Evolutionary conservation across 2,888 invertebrate genomes (phyloP), one percentile per base, ranked within the genome.

Genomic region (Lasioglossum marginatum): DNA sequence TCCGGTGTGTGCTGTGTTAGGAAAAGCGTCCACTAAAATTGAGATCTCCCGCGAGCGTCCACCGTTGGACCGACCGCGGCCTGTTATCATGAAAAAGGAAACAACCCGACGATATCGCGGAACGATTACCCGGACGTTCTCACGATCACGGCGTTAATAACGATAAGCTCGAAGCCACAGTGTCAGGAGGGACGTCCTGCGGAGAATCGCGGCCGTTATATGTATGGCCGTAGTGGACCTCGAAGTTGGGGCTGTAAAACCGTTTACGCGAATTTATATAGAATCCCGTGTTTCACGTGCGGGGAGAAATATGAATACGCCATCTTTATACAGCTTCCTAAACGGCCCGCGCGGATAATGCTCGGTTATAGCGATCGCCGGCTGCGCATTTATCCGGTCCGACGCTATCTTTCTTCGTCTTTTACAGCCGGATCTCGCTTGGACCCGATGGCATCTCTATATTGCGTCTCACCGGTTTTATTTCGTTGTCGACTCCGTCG

Each of bases 211-310:
- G 31, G 19, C 16, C 19, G 63, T 31, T 63, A 63, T 90, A 90
- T 75, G 89, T 90, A 90, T 75, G 90, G 79, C 88, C 88, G 85
- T 86, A 86, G 48, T 83, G 86, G 82, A 85, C 89, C 89, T 91
- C 92, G 89, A 92, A 90, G 89, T 91, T 86, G 60, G 57, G 81
- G 86, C 81, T 87, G 90, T 92, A 92, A 93, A 92, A 91, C 81
- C 89, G 91, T 93, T 93, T 91, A 92, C 90, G 92, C 88, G 92
- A 92, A 92, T 92, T 91, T 93, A 92, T 92, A 92, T 91, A 89
- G 87, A 87, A 88, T 91, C 90, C 88, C 87, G 87, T 90, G 70
- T 70, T 70, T 14, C 70, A n/a, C 40, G 70, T 5, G 40, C 70
- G 14, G 63, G 85, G 83, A 91, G 91, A 92, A 92, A 90, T 92